Conservation (phyloP, 2,113 vertebrate species). For the Gnathonemus echidnorhynchus region DNA sequence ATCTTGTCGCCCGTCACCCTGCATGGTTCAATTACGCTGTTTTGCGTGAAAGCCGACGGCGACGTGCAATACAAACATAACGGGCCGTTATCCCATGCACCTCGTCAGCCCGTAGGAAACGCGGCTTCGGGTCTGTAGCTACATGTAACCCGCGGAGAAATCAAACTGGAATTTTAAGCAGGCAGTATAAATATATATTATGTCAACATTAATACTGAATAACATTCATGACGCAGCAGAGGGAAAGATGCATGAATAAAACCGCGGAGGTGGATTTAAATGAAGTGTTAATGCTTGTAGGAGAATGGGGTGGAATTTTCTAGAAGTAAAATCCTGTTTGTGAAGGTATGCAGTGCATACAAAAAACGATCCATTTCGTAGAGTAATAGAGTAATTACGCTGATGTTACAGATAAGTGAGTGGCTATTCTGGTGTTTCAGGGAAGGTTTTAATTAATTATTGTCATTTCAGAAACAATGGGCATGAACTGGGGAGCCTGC, state of each 20-base stretch:
- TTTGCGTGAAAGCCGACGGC: background rate
- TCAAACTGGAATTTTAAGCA: conserved; percentile 5
- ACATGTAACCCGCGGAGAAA: background rate
- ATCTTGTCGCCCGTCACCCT: background rate
- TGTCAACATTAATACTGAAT: background rate
- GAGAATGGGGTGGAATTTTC: background rate
- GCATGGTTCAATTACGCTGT: background rate
- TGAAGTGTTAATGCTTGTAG: background rate
- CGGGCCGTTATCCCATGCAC: background rate
- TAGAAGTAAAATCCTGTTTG: background rate
- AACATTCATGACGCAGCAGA: background rate
- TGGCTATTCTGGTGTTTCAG: background rate
- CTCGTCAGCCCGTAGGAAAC: background rate
- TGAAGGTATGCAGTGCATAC: background rate
- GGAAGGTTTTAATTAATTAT: background rate
- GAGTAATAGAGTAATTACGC: background rate
- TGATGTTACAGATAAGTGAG: background rate
- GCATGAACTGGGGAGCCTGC: background rate
- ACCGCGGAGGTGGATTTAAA: background rate
- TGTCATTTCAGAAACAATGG: background rate
- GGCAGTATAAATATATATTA: conserved; percentile 4
- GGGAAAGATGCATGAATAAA: background rate
- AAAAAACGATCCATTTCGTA: background rate
- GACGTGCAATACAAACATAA: background rate
- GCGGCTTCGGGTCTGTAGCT: background rate